Evolutionary conservation across 2,888 invertebrate genomes (phyloP).

Genomic region (Ectropis crepuscularia): DNA sequence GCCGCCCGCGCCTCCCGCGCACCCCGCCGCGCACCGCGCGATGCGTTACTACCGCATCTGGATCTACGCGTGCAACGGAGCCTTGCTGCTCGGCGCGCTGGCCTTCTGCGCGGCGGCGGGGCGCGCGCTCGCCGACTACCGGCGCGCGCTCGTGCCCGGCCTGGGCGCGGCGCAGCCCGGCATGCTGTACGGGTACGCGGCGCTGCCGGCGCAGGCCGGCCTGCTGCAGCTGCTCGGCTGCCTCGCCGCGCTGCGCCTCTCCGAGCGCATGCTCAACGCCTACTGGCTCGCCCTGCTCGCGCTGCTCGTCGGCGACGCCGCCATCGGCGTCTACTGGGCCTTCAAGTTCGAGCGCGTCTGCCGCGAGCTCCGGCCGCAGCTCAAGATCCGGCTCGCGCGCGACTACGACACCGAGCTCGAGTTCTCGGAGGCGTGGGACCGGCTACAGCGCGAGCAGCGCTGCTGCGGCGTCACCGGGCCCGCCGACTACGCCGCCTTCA

Average conservation of each 20-base stretch:
- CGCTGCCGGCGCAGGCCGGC: conserved; percentile 89
- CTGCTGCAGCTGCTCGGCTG: conserved; percentile 91
- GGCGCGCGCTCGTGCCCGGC: conserved; percentile 89
- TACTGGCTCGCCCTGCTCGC: conserved; percentile 93
- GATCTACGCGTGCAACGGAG: conserved; percentile 97
- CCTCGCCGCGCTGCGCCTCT: conserved; percentile 91
- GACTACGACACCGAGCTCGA: conserved; percentile 90
- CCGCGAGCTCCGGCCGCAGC: conserved; percentile 88
- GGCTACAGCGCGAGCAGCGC: conserved; percentile 89
- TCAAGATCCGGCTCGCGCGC: conserved; percentile 85
- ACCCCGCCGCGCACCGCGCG: conserved; percentile 85
- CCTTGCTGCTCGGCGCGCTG: conserved; percentile 92
- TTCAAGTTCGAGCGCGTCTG: conserved; percentile 91
- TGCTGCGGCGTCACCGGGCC: conserved; percentile 92
- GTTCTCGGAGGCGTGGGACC: conserved; percentile 91
- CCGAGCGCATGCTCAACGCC: conserved; percentile 91
- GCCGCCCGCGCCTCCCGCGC: conserved; percentile 83
- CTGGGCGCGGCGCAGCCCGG: conserved; percentile 91
- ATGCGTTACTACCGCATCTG: conserved; percentile 94
- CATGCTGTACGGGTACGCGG: conserved; percentile 93
- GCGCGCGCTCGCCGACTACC: conserved; percentile 89
- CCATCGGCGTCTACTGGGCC: conserved; percentile 94
- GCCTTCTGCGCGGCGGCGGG: conserved; percentile 92
- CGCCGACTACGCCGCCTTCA: conserved; percentile 78
- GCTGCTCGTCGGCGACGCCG: conserved; percentile 92